phyloP scores from a whole-genome alignment of 2,113 vertebrate species.

The Paralichthys olivaceus region DNA sequence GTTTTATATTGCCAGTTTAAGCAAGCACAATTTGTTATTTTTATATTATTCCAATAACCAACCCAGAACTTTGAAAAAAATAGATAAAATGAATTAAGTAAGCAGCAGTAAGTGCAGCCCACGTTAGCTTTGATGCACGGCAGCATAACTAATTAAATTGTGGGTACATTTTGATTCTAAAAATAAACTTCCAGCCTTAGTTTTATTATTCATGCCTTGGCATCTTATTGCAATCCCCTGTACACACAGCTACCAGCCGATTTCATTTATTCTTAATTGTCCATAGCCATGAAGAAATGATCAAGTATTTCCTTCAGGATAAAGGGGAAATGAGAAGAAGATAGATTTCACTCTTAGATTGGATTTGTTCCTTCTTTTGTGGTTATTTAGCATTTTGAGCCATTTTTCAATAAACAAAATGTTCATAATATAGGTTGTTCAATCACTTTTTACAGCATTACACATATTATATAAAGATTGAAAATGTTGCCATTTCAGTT shows the following conservation, averaged over 20 bases:
- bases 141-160: conserved; percentile 46
- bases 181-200: conserved; percentile 52
- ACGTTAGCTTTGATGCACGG: conserved; percentile 39
- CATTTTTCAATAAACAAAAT: neutral
- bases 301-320: conserved; percentile 56
- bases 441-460: too few relatives aligned
- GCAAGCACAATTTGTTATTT: conserved; percentile 25
- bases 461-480: too few relatives aligned
- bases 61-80: neutral
- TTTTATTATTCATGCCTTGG: conserved; percentile 59
- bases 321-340: conserved; percentile 55
- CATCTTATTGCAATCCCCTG: conserved; percentile 55
- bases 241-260: conserved; percentile 48
- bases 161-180: conserved; percentile 52
- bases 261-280: conserved; percentile 66
- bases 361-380: conserved; percentile 16
- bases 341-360: conserved; percentile 40
- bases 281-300: conserved; percentile 46
- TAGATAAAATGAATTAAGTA: neutral
- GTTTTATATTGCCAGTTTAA: conserved; percentile 39
- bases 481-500: too few relatives aligned
- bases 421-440: too few relatives aligned
- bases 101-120: neutral
- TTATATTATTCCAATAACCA: conserved; percentile 11
- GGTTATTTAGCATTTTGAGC: conserved; percentile 4